Conservation (phyloP, 1,140 invertebrate species). For the Chymomyza costata region DNA sequence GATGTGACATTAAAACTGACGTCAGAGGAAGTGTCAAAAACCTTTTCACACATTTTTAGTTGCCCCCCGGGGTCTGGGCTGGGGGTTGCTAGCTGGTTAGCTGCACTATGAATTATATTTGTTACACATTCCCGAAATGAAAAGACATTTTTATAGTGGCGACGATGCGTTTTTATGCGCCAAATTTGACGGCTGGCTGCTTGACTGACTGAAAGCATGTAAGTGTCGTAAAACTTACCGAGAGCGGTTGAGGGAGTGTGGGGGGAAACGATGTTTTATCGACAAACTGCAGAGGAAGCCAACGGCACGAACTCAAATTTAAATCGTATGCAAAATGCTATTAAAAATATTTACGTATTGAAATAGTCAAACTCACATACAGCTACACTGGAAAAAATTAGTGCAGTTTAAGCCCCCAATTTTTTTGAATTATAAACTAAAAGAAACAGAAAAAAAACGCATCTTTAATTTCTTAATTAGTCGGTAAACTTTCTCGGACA, state of each 20-base stretch:
- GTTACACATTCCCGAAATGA: slow-evolving; percentile 19
- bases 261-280: slow-evolving; percentile 23
- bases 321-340: slow-evolving; percentile 57
- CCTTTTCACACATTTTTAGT: slow-evolving; percentile 17
- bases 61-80: too few species aligned
- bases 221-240: slow-evolving; percentile 43
- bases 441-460: too few species aligned
- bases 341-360: slow-evolving; percentile 35
- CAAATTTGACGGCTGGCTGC: slow-evolving; percentile 31
- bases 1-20: too few species aligned
- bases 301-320: slow-evolving; percentile 22
- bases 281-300: slow-evolving; percentile 33
- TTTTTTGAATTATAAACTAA: too few species aligned
- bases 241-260: neutral
- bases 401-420: too few species aligned
- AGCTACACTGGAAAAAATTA: too few species aligned
- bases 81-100: neutral
- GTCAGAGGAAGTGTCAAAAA: slow-evolving; percentile 13
- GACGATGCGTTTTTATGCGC: slow-evolving; percentile 36
- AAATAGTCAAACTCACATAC: too few species aligned
- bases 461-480: too few species aligned
- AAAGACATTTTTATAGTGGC: slow-evolving; percentile 29
- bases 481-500: too few species aligned
- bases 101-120: slow-evolving; percentile 27
- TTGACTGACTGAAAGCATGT: neutral